Evolutionary conservation across 1,140 invertebrate genomes (phyloP), one percentile per base, ranked within the genome.

Genomic region (Centruroides sculpturatus): DNA sequence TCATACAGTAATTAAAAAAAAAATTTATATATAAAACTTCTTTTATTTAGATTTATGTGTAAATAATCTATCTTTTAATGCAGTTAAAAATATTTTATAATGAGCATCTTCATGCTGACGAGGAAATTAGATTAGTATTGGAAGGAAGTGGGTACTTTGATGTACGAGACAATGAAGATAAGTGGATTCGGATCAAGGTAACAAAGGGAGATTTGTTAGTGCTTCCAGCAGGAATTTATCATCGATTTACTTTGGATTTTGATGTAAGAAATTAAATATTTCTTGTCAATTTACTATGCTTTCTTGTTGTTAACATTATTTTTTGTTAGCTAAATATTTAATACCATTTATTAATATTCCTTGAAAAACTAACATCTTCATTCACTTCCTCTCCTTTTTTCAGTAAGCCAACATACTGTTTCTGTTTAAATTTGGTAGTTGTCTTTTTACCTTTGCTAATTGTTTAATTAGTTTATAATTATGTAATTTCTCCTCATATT

Each of bases 61-160:
- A 34, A n/a, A 51, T 12, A 51, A 51, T 51, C 0, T 34, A 12
- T 56, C 3, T 56, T 6, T 56, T 1, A n/a, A n/a, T 54, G 23
- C 47, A 85, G 81, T 70, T 98, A 6, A 92, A 92, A 71, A 82
- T 78, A 6, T 98, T 99, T 73, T 97, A 83, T 69, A 81, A 81
- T 6, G 96, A 99, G 73, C 96, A 99, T 76, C 76, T 99, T 53
- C 96, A 99, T 71, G 86, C 87, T 3, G 96, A 99, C 77, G 95
- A 99, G 73, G 96, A 99, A 78, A 95, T 98, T 66, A 83, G 96
- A 55, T 82, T 92, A 54, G 76, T 92, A 55, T 60, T 90, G 23
- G 85, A 86, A 57, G 92, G 92, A 36, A 87, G 83, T 55, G 92
- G 95, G 0, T 99, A 96, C 75, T 99, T 99, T 77, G 96, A 99